A percentile compares a stretch with the other conserved stretches of the same genome.
Evolutionary conservation across 2,888 invertebrate species (phyloP).

Genomic region (Schizaphis graminum): DNA sequence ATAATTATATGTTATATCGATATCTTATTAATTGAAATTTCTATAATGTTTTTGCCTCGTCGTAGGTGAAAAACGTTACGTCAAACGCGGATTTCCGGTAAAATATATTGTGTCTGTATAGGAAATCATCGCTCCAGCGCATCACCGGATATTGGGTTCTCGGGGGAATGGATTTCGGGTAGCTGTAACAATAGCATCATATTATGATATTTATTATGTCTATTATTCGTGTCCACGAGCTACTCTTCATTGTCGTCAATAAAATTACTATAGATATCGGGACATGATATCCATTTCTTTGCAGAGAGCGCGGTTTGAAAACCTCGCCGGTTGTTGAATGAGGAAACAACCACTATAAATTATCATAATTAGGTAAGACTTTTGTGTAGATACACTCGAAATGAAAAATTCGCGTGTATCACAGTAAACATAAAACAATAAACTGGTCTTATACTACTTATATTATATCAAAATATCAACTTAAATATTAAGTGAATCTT

Average conservation of each 20-base stretch:
- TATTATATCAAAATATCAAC: not conserved
- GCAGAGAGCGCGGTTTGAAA: not conserved
- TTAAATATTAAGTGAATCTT: not conserved
- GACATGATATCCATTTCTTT: not conserved
- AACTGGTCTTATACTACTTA: not conserved
- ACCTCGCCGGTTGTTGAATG: not conserved
- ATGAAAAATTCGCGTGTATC: not conserved
- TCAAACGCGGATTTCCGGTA: constrained; percentile 1
- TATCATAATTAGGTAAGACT: not conserved
- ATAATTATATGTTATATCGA: too few relatives aligned
- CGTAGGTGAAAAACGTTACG: not conserved
- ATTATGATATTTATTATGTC: not conserved
- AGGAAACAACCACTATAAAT: not conserved
- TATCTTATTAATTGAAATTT: not conserved
- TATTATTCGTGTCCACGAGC: not conserved
- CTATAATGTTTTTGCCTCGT: not conserved
- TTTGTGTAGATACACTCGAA: not conserved
- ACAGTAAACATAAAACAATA: not conserved
- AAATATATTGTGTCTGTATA: not conserved
- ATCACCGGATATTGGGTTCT: not conserved
- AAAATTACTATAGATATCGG: not conserved
- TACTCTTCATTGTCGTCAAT: not conserved
- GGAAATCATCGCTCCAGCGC: not conserved
- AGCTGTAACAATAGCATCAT: not conserved
- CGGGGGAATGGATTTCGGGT: not conserved